These are phyloP conservation scores for Malaclemys terrapin DNA, from an alignment of 2,113 vertebrate genomes.

Conservation along the genomic window DNA sequence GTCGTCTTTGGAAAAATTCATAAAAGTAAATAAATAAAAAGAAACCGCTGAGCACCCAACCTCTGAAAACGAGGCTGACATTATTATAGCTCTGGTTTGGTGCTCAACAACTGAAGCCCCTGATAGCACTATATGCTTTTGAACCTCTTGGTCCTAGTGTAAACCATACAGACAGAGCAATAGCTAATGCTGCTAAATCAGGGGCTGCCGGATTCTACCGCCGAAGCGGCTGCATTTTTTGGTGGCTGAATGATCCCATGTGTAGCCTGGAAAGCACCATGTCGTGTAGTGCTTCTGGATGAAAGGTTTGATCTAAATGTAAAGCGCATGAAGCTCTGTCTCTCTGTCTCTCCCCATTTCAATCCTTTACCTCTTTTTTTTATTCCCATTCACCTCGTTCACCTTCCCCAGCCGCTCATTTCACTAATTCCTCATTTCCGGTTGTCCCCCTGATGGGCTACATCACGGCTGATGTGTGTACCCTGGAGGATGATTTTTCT, in stretches of 20 bases:
- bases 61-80: neutral
- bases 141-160: conserved; percentile 33
- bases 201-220: conserved; percentile 14
- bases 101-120: neutral
- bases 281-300: neutral
- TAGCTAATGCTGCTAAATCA: conserved; percentile 2
- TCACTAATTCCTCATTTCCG: conserved; percentile 45
- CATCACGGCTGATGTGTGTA: conserved; percentile 53
- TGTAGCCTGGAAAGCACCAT: conserved; percentile 9
- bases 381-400: neutral
- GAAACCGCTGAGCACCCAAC: neutral
- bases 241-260: conserved; percentile 14
- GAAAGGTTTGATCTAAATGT: neutral
- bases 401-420: conserved; percentile 35
- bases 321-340: conserved; percentile 4
- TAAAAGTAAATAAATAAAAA: neutral
- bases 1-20: neutral
- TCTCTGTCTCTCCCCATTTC: neutral
- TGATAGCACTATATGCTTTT: neutral
- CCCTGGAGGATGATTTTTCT: conserved; percentile 24
- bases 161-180: conserved; percentile 43
- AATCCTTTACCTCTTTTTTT: neutral
- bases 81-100: neutral
- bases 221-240: neutral
- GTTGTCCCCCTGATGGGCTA: conserved; percentile 46